Evolutionary conservation across 1,140 invertebrate genomes (phyloP), one percentile per base, ranked within the genome.

Genomic region (Nymphalis io): DNA sequence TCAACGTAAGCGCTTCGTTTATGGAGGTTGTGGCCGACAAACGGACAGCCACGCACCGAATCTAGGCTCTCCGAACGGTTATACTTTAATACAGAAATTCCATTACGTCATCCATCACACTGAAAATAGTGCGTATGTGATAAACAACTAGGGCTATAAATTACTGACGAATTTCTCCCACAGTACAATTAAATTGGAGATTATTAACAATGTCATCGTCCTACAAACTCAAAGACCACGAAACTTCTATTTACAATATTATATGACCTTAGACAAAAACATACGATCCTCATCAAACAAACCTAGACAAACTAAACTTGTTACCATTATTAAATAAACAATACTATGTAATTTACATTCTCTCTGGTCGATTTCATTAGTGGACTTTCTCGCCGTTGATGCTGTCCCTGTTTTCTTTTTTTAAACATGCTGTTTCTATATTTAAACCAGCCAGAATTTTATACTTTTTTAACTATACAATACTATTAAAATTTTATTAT

Each of bases 291-390:
- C 51, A 40, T 57, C 62, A 64, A 64, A 64, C 62, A 64, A 42
- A 64, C 62, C 62, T 59, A 65, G 58, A 65, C 58, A 71, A 71
- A 55, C 69, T 42, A 55, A 64, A 57, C 61, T 61, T 60, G 70
- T 71, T 71, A 66, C 62, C 51, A 53, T 60, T 46, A 71, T 61
- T 57, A 66, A 66, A 66, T 61, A 71, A 71, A 71, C 70, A 65
- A 39, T 42, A 18, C 23, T 38, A 38, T 55, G 63, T 67, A 66
- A 71, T 68, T 68, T 72, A 72, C 60, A 72, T 68, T 67, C 46
- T n/a, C 64, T 59, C 38, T 61, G 40, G 33, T 42, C 65, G 39
- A 62, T 68, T 72, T 72, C 38, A 72, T 68, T 72, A 72, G 42
- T 33, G 23, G 51, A 68, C 38, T 16, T 68, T 60, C 60, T 33